Percentiles rank a stretch among this genome's conserved stretches.
Evolutionary conservation across 2,888 invertebrate species (phyloP).

Genomic region (Stenodera caucasica): DNA sequence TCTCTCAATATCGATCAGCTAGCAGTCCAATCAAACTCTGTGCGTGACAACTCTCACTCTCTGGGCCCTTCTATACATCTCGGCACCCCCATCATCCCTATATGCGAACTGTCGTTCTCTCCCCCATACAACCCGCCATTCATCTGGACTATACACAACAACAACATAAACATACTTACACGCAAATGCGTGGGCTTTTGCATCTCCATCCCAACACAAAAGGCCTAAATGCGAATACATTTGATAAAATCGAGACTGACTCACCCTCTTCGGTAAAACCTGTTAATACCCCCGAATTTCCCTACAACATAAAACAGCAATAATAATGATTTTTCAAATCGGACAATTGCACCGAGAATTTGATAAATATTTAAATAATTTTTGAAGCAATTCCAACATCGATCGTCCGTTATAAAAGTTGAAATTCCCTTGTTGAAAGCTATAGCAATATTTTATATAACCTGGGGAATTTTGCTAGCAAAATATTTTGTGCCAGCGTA

Average conservation of each 20-base stretch:
- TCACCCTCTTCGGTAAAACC: conserved; percentile 11
- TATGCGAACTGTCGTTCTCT: conserved; percentile 23
- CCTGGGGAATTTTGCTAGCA: conserved; percentile 50
- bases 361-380: conserved; percentile 28
- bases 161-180: conserved; percentile 39
- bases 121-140: conserved; percentile 32
- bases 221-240: not conserved
- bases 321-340: not conserved
- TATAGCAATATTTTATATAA: conserved; percentile 50
- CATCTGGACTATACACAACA: conserved; percentile 34
- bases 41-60: conserved; percentile 57
- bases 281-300: not conserved
- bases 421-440: conserved; percentile 40
- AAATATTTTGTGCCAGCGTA: conserved; percentile 46
- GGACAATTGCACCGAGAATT: not conserved
- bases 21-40: conserved; percentile 57
- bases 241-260: conserved; percentile 20
- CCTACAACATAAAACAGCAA: conserved; percentile 1
- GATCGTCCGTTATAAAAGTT: conserved; percentile 41
- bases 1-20: conserved; percentile 56
- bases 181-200: conserved; percentile 33
- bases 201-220: conserved; percentile 16
- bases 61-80: conserved; percentile 42
- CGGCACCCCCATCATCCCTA: conserved; percentile 37
- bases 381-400: conserved; percentile 30